Percentiles rank a stretch among this genome's conserved stretches.
phyloP scores from a whole-genome alignment of 2,888 invertebrate species.

The Eupithecia centaureata region DNA sequence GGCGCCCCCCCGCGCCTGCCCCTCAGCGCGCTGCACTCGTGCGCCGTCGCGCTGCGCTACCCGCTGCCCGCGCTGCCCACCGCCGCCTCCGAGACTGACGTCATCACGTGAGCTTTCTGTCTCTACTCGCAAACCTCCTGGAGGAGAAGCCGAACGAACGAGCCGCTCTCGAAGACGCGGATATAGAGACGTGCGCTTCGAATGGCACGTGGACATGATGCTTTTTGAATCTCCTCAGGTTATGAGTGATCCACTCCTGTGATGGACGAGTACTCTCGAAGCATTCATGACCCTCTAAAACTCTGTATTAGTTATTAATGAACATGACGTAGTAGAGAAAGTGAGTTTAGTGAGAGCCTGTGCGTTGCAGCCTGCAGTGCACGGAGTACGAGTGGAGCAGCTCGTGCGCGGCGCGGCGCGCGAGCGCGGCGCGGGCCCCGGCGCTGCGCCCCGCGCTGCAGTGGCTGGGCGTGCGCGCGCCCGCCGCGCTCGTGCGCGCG shows the following conservation, averaged over 20 bases:
- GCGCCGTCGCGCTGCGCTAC: conserved; percentile 39
- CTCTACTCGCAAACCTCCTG: background rate
- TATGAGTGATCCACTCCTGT: too few relatives aligned
- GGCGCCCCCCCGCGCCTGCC: conserved; percentile 35
- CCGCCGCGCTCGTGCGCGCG: conserved; percentile 48
- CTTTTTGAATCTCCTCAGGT: background rate
- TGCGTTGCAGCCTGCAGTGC: conserved; percentile 49
- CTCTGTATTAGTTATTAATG: too few relatives aligned
- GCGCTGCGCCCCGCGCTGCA: conserved; percentile 48
- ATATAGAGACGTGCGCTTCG: background rate
- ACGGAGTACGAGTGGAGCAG: conserved; percentile 51
- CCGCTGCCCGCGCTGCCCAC: conserved; percentile 52
- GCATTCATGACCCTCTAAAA: too few relatives aligned
- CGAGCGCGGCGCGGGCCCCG: conserved; percentile 53
- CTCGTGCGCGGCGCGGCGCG: conserved; percentile 47
- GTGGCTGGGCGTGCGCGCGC: conserved; percentile 60
- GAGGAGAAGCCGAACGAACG: background rate
- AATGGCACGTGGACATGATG: too few relatives aligned
- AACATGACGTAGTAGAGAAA: too few relatives aligned
- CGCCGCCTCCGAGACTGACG: conserved; percentile 49
- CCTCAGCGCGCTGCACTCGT: conserved; percentile 47
- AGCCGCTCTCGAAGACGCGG: background rate
- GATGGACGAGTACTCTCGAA: too few relatives aligned
- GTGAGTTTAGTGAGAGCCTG: background rate
- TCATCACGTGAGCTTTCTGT: conserved; percentile 53